Evolutionary conservation across 2,113 vertebrate species (phyloP).

Genomic region (Xerus inauris): DNA sequence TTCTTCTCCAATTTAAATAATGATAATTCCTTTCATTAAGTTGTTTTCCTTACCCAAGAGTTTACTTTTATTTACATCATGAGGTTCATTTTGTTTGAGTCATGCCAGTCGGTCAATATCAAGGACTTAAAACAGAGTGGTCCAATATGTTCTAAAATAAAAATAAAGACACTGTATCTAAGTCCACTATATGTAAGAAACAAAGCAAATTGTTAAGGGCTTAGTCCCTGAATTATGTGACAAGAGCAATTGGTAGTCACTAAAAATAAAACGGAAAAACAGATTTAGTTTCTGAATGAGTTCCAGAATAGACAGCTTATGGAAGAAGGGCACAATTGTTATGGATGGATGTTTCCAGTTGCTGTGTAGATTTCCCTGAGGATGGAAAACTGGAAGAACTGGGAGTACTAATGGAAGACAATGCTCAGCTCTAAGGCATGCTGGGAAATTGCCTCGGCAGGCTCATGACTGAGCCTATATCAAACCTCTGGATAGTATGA

Average conservation of each 20-base stretch:
- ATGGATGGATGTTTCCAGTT: background rate
- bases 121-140: background rate
- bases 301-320: background rate
- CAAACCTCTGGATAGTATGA: background rate
- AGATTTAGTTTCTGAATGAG: background rate
- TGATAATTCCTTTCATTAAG: background rate
- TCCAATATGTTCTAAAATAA: background rate
- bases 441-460: background rate
- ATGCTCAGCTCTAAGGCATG: background rate
- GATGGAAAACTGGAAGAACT: background rate
- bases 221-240: background rate
- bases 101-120: background rate
- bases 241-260: background rate
- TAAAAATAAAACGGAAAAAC: background rate
- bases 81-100: background rate
- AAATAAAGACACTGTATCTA: background rate
- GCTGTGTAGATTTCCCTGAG: background rate
- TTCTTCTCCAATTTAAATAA: background rate
- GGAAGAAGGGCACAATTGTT: background rate
- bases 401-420: background rate
- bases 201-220: background rate
- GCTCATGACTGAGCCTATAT: background rate
- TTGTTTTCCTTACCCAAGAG: background rate
- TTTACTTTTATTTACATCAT: background rate
- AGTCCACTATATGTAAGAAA: background rate